These are phyloP conservation scores for Trichomalopsis sarcophagae DNA, from an alignment of 1,140 invertebrate genomes.

Conservation along the genomic window DNA sequence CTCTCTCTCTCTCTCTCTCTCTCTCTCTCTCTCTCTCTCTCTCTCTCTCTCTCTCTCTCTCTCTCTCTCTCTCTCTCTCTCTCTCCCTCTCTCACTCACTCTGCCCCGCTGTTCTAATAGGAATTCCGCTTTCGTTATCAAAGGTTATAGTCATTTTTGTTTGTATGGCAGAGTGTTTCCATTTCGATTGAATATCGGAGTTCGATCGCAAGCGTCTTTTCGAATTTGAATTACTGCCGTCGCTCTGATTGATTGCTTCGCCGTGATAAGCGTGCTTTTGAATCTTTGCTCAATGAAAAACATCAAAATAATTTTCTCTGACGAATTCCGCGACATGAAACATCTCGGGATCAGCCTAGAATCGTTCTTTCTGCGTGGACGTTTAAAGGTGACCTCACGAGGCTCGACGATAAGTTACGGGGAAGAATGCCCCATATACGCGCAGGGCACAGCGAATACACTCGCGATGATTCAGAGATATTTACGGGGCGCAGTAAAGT, in stretches of 20 bases:
- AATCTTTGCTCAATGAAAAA: too few species aligned
- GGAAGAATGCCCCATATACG: too few species aligned
- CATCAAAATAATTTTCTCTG: too few species aligned
- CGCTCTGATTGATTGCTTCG: background rate
- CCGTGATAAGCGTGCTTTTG: too few species aligned
- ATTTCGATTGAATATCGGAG: background rate
- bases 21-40: background rate
- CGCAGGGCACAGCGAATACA: background rate
- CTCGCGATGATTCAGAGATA: constrained; percentile 69
- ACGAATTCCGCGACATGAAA: too few species aligned
- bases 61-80: too few species aligned
- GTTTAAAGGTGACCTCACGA: background rate
- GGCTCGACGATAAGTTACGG: constrained; percentile 34
- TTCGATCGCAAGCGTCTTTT: background rate
- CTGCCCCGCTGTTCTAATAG: background rate
- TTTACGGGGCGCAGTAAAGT: constrained; percentile 66
- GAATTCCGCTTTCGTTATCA: constrained; percentile 30
- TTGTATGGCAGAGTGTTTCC: background rate
- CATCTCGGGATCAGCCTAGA: background rate
- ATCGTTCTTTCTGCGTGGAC: constrained; percentile 19
- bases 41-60: background rate
- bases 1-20: background rate
- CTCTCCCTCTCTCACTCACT: background rate
- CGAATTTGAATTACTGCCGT: background rate
- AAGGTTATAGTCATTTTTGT: background rate